These are phyloP conservation scores for Pseudococcus longispinus DNA, from an alignment of 2,888 invertebrate genomes.

Conservation along the genomic window DNA sequence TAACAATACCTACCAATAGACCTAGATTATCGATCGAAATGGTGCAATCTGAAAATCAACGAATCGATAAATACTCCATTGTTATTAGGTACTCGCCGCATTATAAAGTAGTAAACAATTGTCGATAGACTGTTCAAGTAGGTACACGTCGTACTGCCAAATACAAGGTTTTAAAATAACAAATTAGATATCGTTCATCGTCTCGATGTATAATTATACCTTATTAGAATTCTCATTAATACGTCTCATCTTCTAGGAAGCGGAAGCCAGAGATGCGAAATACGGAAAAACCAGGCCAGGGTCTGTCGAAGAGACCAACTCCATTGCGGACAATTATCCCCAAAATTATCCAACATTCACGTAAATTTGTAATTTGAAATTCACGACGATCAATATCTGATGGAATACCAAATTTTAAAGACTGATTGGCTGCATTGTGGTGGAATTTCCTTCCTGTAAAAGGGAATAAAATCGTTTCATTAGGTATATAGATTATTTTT, in stretches of 20 bases:
- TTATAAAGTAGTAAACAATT: too few species aligned
- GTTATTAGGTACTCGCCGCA: background rate
- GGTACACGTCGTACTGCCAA: background rate
- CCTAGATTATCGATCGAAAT: background rate
- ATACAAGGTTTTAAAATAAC: background rate
- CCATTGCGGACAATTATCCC: constrained; percentile 33
- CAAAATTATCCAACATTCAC: constrained; percentile 23
- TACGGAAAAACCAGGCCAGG: constrained; percentile 48
- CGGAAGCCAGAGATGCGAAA: constrained; percentile 51
- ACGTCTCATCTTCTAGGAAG: constrained; percentile 45
- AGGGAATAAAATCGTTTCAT: background rate
- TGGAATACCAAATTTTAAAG: constrained; percentile 7
- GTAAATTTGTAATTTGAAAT: background rate
- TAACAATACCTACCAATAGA: background rate
- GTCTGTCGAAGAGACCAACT: constrained; percentile 23
- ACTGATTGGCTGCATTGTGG: background rate
- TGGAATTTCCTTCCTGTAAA: background rate
- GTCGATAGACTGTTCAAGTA: background rate
- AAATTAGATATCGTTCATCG: constrained; percentile 6
- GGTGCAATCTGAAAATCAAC: background rate
- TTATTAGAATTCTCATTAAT: background rate
- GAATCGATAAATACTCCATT: background rate
- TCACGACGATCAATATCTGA: background rate
- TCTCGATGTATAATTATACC: background rate
- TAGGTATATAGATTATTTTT: background rate